Percentiles rank a stretch among this genome's conserved stretches.
phyloP scores from a whole-genome alignment of 2,113 vertebrate genomes.

The Sitta europaea region DNA sequence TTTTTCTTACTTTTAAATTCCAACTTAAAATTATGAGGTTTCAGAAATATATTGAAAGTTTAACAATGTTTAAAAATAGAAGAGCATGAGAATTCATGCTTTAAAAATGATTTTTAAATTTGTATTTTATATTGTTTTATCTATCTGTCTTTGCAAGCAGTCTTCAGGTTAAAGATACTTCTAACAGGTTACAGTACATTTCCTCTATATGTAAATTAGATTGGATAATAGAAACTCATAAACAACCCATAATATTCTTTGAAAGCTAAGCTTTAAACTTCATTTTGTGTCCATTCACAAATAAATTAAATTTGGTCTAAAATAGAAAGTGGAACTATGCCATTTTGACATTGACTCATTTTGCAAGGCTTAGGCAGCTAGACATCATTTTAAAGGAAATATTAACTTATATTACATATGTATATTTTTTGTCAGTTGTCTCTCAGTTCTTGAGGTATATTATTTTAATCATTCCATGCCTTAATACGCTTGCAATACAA shows the following conservation, averaged over 20 bases:
- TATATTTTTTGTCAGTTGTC: constrained; percentile 94
- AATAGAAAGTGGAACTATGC: constrained; percentile 80
- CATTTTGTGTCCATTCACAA: constrained; percentile 87
- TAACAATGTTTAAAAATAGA: constrained; percentile 93
- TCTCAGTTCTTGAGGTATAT: constrained; percentile 95
- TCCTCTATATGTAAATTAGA: constrained; percentile 97
- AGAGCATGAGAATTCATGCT: constrained; percentile 95
- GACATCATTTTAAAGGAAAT: constrained; percentile 95
- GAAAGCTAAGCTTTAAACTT: constrained; percentile 96
- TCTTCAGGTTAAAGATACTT: constrained; percentile 97
- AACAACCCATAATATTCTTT: constrained; percentile 85
- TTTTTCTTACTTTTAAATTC: constrained; percentile 95
- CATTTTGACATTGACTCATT: constrained; percentile 85
- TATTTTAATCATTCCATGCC: constrained; percentile 99
- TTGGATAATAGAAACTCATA: constrained; percentile 91
- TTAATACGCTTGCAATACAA: constrained; percentile 96
- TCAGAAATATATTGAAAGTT: constrained; percentile 97
- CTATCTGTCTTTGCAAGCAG: constrained; percentile 96
- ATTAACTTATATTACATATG: constrained; percentile 95
- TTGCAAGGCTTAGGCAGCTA: constrained; percentile 99
- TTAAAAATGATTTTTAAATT: constrained; percentile 99
- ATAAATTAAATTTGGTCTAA: constrained; percentile 84
- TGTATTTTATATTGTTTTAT: constrained; percentile 98
- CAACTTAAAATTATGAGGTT: constrained; percentile 96
- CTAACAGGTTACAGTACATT: constrained; percentile 91